Conservation (phyloP, 2,113 vertebrate genomes). For the Fregata magnificens region DNA sequence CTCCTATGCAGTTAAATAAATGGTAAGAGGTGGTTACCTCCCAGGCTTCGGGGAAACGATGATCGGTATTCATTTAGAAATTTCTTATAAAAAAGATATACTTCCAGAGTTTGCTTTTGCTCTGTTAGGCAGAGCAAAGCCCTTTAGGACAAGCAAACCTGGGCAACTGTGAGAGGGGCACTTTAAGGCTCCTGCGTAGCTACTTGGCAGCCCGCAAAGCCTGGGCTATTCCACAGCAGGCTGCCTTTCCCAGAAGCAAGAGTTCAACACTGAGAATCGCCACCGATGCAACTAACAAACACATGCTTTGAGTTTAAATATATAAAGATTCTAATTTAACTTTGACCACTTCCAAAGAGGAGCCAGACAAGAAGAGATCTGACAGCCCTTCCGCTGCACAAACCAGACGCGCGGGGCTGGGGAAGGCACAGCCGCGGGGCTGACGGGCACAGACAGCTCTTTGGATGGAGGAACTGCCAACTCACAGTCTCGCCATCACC, state of each 20-base stretch:
- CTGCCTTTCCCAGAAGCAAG: too few relatives aligned
- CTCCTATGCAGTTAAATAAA: neutral
- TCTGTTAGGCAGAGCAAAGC: neutral
- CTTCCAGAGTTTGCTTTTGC: neutral
- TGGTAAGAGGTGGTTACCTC: neutral
- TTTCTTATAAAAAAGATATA: neutral
- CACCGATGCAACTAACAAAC: accelerated
- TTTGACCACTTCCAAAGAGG: neutral
- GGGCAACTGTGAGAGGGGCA: neutral
- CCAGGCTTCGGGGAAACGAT: neutral
- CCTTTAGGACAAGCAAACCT: neutral
- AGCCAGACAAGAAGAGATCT: neutral
- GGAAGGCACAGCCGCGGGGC: neutral
- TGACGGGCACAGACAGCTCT: neutral
- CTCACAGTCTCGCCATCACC: too few relatives aligned
- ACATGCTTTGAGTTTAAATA: neutral
- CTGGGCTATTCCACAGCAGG: accelerated
- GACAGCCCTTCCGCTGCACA: neutral
- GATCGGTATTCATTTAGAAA: neutral
- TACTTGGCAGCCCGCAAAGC: neutral
- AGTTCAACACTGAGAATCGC: neutral
- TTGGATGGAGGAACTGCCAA: accelerated
- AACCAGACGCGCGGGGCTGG: accelerated
- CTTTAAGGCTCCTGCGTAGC: accelerated
- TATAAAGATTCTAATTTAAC: neutral